Percentiles rank a stretch among this genome's conserved stretches.
Conservation (phyloP, 2,113 vertebrate species). For the Eulemur macaco region DNA sequence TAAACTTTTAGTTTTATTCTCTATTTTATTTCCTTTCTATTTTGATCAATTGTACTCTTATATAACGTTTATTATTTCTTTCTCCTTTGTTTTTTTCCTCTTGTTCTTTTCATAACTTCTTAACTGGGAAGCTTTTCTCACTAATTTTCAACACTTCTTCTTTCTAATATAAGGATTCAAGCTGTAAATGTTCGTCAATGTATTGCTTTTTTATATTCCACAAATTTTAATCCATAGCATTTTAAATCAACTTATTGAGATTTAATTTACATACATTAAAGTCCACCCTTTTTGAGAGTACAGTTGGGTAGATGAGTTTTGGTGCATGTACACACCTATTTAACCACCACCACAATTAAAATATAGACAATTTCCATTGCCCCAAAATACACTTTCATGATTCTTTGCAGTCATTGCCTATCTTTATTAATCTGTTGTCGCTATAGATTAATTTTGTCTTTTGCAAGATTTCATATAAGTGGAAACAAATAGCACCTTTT, state of each 20-base stretch:
- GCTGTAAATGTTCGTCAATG: background rate
- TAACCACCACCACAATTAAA: background rate
- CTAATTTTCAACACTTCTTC: background rate
- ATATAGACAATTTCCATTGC: background rate
- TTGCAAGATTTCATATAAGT: background rate
- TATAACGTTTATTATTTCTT: background rate
- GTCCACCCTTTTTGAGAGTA: background rate
- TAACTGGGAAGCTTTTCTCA: background rate
- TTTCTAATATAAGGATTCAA: background rate
- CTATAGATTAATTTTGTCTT: no score
- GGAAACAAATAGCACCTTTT: background rate
- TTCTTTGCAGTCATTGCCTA: no score
- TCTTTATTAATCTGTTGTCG: no score
- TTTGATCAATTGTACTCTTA: background rate
- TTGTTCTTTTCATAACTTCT: background rate
- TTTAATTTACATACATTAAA: background rate
- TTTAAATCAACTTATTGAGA: background rate
- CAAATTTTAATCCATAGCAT: background rate
- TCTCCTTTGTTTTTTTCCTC: background rate
- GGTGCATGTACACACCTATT: background rate
- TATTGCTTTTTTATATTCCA: background rate
- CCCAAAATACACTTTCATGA: background rate
- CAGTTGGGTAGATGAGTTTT: background rate
- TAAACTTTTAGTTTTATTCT: background rate
- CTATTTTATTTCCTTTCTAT: background rate